Base-by-base conservation (phyloP, 2,888 invertebrate genomes). In the Cenopis cana region DNA sequence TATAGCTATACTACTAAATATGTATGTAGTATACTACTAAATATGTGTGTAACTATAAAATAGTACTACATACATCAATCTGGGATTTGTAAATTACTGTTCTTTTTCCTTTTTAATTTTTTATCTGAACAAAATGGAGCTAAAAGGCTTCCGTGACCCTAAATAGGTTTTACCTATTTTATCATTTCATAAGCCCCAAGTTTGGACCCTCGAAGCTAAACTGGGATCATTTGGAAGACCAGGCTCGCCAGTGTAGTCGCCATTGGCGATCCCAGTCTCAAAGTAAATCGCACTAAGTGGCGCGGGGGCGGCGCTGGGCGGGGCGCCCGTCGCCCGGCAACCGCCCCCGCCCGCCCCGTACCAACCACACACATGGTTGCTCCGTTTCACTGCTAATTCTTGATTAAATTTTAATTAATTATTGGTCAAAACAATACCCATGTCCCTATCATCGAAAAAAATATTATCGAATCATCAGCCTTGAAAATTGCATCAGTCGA, bases 241-340 rank as follows among this genome's bases (percentile, higher is more conserved):
- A 78, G 75, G 75, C 46, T 56, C 20, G 41, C 70, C 73, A 79
- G 80, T 77, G 79, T 77, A 85, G 82, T 84, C 81, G 81, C 83
- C 82, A 82, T 82, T 84, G 85, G 85, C 82, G 82, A 85, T 80
- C 82, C 78, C 77, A 81, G 81, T 74, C 75, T 76, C 83, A 78
- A 81, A 87, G 86, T 85, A 84, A 86, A 84, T 85, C 84, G 86
- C 83, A 81, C 82, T 84, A 85, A 83, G 81, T 82, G 76, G 82
- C 81, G 80, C 80, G 82, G 80, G 83, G 83, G 85, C 78, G 81
- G 79, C 73, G 78, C 78, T 87, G 89, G 90, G 89, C 88, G 89
- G 90, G 89, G 89, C 88, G 83, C 85, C 85, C 86, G 89, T 92
- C 78, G 82, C 84, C 85, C 88, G 83, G 87, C 84, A 86, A 92